Conservation (phyloP, 2,888 invertebrate species). For the Callimorpha dominula region DNA sequence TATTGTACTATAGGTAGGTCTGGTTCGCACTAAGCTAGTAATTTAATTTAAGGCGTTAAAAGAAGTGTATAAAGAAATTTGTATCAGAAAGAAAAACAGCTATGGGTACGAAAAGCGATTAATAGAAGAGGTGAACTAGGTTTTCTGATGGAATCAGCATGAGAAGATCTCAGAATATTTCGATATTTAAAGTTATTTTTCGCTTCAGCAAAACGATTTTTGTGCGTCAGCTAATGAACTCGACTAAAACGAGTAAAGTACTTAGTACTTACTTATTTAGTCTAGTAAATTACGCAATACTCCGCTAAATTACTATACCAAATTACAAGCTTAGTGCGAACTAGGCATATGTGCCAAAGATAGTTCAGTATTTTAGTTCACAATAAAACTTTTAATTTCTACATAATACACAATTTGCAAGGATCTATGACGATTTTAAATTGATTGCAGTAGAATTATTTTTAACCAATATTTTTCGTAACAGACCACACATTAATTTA, state of each 20-base stretch:
- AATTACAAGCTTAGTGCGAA: neutral
- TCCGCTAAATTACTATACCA: neutral
- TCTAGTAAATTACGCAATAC: neutral
- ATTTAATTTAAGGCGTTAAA: neutral
- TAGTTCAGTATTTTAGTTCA: slow-evolving; percentile 44
- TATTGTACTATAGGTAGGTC: slow-evolving; percentile 23
- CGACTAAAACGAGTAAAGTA: neutral
- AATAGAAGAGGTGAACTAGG: neutral
- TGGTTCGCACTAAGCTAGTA: neutral
- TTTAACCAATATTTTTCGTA: slow-evolving; percentile 1
- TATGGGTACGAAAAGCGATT: neutral
- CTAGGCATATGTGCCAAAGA: slow-evolving; percentile 31
- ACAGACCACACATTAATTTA: slow-evolving; percentile 2
- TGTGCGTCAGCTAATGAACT: neutral
- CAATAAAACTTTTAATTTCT: slow-evolving; percentile 8
- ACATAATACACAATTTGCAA: neutral
- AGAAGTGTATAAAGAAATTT: neutral
- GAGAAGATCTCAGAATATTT: neutral
- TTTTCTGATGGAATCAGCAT: neutral
- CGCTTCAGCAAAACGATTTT: neutral
- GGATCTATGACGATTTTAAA: slow-evolving; percentile 8
- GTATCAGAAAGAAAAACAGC: neutral
- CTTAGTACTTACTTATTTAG: neutral
- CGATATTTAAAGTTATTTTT: neutral
- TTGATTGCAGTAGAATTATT: slow-evolving; percentile 11